phyloP scores from a whole-genome alignment of 1,140 invertebrate genomes.

The Lucilia cuprina region DNA sequence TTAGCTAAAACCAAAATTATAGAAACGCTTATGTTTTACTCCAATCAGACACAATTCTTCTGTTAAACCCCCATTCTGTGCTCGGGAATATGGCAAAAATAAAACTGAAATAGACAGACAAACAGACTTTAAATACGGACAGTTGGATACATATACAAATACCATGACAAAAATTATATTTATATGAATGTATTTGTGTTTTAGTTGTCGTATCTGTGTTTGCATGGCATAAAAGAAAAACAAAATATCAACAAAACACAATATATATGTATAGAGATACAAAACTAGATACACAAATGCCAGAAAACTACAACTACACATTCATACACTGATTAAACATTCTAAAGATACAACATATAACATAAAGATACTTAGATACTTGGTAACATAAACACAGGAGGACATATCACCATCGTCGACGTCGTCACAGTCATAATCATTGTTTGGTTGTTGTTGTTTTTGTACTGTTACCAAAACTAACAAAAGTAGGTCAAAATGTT shows the following conservation, averaged over 20 bases:
- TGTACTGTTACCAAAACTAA: no score
- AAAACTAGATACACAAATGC: not conserved
- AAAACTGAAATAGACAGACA: not conserved
- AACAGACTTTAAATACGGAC: not conserved
- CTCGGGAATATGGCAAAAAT: not conserved
- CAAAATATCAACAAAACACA: not conserved
- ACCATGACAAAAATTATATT: not conserved
- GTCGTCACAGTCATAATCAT: no score
- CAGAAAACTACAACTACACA: not conserved
- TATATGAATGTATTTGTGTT: not conserved
- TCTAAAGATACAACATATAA: no score
- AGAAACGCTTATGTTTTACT: not conserved
- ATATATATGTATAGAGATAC: no score
- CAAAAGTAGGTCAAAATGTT: conserved; percentile 31
- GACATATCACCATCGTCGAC: no score
- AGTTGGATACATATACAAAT: not conserved
- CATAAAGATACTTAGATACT: not conserved
- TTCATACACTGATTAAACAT: no score
- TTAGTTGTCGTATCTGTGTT: no score
- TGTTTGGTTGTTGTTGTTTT: no score
- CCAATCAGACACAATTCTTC: not conserved
- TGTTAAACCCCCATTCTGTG: not conserved
- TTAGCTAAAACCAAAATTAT: conserved; percentile 4
- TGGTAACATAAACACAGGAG: not conserved
- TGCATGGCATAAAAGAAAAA: not conserved